Base-by-base conservation (phyloP, 30 jellyfish, hydroid and myxozoan genomes). In the Pelagia noctiluca region DNA sequence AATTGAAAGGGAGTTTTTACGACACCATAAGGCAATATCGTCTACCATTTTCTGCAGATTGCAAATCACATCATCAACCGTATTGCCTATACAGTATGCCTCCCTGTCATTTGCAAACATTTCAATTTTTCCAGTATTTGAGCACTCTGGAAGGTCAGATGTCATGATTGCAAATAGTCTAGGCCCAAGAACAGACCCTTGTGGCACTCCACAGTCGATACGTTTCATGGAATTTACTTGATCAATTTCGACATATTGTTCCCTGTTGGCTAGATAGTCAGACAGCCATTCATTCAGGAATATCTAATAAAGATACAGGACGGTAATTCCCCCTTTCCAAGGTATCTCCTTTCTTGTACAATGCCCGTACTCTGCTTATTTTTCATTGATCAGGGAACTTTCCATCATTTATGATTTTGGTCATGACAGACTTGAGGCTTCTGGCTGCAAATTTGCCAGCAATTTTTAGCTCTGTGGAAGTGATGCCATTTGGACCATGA, bases 381-480 rank as follows among this genome's bases (percentile, higher is more conserved):
- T 79, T 79, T 86, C 90, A 79, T 37, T 79, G 90, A 35, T 79
- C 90, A 8, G 63, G 74, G 32, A 79, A 60, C 71, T 79, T 79
- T 65, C 66, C 86, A 63, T 53, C 90, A 60, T 79, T 82, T 2
- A 79, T 42, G 57, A 8, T 42, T 42, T 42, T 42, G 57, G 57
- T 42, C 57, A 42, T 42, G 57, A 42, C 57, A 42, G 57, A 42
- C 57, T 42, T 42, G 16, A 42, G 57, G 57, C 57, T 42, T 42
- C 57, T 42, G 57, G 57, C 57, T 42, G 57, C 57, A 42, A 42
- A 42, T 42, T 42, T 42, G 57, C 57, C 57, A 42, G 57, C 57
- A 42, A 42, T 42, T 42, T 42, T 42, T 42, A 42, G 57, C 57
- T 42, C 57, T 16, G 57, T 42, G 8, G 57, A 42, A 42, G 57